Evolutionary conservation across 1,140 invertebrate genomes (phyloP).

Genomic region (Hyposmocoma kahamanoa): DNA sequence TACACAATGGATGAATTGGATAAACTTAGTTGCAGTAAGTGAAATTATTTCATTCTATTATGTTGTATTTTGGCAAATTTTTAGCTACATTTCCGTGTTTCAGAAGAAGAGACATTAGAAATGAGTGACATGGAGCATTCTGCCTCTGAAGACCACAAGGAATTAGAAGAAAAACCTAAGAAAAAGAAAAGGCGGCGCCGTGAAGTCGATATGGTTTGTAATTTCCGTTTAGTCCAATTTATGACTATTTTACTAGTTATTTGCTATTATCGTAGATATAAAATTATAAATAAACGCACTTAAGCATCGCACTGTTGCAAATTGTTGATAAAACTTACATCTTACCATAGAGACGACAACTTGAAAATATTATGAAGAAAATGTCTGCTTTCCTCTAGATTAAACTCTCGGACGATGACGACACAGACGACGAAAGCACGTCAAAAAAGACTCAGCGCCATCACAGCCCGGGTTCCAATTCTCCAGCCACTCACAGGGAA

Average conservation of each 20-base stretch:
- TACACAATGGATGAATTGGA: constrained; percentile 49
- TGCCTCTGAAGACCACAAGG: constrained; percentile 50
- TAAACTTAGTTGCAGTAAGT: constrained; percentile 63
- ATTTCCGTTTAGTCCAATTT: too few species aligned
- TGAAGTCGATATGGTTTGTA: constrained; percentile 60
- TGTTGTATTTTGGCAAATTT: neutral
- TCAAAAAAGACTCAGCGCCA: constrained; percentile 48
- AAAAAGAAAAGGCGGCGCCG: constrained; percentile 54
- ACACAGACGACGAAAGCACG: constrained; percentile 58
- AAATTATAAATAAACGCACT: too few species aligned
- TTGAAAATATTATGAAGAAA: neutral
- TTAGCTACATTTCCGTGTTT: constrained; percentile 18
- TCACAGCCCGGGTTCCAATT: constrained; percentile 56
- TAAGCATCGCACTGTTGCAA: too few species aligned
- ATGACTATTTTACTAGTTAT: too few species aligned
- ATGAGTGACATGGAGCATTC: constrained; percentile 58
- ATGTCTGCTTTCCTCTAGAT: constrained; percentile 28
- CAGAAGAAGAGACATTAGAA: constrained; percentile 56
- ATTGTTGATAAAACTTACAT: too few species aligned
- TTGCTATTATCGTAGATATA: too few species aligned
- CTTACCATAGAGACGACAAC: neutral
- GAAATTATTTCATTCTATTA: too few species aligned
- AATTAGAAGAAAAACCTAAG: constrained; percentile 49
- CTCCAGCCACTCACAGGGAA: constrained; percentile 62
- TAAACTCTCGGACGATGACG: constrained; percentile 62